These are phyloP conservation scores for Sarcophaga variegata DNA, from an alignment of 2,888 invertebrate genomes.

Conservation along the genomic window DNA sequence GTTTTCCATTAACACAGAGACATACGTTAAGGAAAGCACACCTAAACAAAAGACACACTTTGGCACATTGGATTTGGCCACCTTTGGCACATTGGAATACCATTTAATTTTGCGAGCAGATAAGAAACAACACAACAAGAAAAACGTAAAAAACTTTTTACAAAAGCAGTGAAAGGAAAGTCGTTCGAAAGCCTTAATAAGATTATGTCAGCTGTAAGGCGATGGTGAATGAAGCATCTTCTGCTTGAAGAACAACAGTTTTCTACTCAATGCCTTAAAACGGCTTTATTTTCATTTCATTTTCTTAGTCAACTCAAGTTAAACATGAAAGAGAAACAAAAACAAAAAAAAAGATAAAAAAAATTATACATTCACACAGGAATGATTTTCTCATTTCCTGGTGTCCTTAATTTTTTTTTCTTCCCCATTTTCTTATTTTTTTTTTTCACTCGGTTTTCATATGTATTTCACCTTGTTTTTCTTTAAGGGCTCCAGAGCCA, in stretches of 20 bases:
- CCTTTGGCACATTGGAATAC: background rate
- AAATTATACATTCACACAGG: slow-evolving; percentile 30
- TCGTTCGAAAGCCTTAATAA: slow-evolving; percentile 9
- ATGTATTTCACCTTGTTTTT: background rate
- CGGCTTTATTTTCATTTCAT: slow-evolving; percentile 12
- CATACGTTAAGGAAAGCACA: too few relatives aligned
- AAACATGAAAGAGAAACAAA: background rate
- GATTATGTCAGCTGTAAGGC: slow-evolving; percentile 32
- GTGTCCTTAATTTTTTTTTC: slow-evolving; percentile 44
- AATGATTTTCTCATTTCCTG: slow-evolving; percentile 57
- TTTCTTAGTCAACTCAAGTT: background rate
- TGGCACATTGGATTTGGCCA: background rate
- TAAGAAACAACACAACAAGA: background rate
- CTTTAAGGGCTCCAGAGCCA: slow-evolving; percentile 17
- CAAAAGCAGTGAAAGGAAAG: background rate
- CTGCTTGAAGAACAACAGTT: background rate
- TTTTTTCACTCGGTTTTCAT: background rate
- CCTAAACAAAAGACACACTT: background rate
- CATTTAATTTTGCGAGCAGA: background rate
- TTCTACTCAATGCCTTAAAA: slow-evolving; percentile 1
- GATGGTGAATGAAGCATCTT: slow-evolving; percentile 2
- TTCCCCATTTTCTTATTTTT: slow-evolving; percentile 33
- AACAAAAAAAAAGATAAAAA: background rate
- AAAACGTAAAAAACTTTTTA: too few relatives aligned
- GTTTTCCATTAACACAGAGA: too few relatives aligned